phyloP scores from a whole-genome alignment of 2,888 invertebrate species.

The Caenorhabditis panamensis region DNA sequence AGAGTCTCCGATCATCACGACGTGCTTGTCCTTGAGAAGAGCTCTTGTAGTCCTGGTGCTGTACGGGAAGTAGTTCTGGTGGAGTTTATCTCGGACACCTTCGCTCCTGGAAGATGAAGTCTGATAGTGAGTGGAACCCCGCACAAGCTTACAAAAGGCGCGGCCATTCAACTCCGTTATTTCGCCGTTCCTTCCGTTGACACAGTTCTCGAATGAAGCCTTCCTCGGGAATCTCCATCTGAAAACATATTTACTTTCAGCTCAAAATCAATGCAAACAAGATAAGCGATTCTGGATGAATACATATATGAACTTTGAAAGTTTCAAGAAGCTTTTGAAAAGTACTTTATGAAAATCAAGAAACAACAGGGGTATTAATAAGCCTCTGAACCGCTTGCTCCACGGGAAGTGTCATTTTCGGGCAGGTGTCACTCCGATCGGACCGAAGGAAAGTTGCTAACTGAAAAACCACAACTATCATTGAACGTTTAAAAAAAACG shows the following conservation, averaged over 20 bases:
- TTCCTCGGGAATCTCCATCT: constrained; percentile 25
- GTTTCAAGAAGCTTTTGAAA: background rate
- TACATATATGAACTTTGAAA: too few species aligned
- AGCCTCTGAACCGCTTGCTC: constrained; percentile 31
- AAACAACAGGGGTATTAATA: background rate
- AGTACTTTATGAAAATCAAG: background rate
- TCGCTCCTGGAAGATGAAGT: constrained; percentile 3
- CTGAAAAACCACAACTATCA: too few species aligned
- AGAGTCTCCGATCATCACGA: constrained; percentile 69
- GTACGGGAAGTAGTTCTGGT: constrained; percentile 25
- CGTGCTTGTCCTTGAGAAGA: constrained; percentile 52
- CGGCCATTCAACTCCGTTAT: background rate
- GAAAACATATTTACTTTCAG: background rate
- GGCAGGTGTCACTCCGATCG: constrained; percentile 25
- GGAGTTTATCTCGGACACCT: background rate
- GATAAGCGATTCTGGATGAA: background rate
- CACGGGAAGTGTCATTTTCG: constrained; percentile 7
- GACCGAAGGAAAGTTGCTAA: constrained; percentile 27
- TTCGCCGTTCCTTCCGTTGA: background rate
- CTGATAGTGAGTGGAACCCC: background rate
- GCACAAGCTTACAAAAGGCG: background rate
- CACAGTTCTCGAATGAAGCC: background rate
- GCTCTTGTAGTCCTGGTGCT: constrained; percentile 22
- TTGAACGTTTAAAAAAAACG: background rate
- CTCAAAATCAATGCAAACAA: background rate